Base-by-base conservation (phyloP, 2,888 invertebrate genomes). In the Leptogaster cylindrica region DNA sequence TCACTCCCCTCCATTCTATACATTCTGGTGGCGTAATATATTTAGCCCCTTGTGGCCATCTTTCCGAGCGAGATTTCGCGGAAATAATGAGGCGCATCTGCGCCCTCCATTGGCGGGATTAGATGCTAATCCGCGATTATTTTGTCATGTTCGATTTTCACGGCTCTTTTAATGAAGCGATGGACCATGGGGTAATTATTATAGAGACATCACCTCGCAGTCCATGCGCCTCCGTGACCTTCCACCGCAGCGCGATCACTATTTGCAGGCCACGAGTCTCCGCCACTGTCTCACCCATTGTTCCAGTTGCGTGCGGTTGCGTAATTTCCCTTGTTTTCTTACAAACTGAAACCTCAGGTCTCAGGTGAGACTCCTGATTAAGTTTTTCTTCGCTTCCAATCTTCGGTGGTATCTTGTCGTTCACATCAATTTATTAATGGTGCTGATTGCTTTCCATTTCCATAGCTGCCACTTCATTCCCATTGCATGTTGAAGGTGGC, bases 301-400 rank as follows among this genome's bases (percentile, higher is more conserved):
- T 25, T 58, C 39, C 58, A 41, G 41, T 8, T 58, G 58, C 58
- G 58, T 58, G 25, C 23, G 25, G 41, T 41, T 58, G 23, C 27
- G 23, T 27, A 58, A 58, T 41, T 58, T 58, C 58, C 58, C 25
- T 23, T 58, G 20, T 23, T 46, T 18, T n/a, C 18, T 7, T 46
- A 5, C 51, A 5, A 28, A 7, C 25, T 2, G 18, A n/a, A n/a
- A 20, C 3, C 23, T 20, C 51, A 51, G 31, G 18, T 20, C 33
- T 14, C 33, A 31, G 31, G 33, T 27, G 52, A n/a, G n/a, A 31
- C 33, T 52, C 52, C 52, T 33, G 28, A 52, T 58, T 58, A 7
- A 25, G 16, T 28, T 51, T 20, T 51, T 16, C 12, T 51, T 31
- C 51, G 51, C 27, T 51, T 51, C 10, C 16, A 46, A 20, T 46